Conservation (phyloP, 2,888 invertebrate genomes). For the Heliconius sara region DNA sequence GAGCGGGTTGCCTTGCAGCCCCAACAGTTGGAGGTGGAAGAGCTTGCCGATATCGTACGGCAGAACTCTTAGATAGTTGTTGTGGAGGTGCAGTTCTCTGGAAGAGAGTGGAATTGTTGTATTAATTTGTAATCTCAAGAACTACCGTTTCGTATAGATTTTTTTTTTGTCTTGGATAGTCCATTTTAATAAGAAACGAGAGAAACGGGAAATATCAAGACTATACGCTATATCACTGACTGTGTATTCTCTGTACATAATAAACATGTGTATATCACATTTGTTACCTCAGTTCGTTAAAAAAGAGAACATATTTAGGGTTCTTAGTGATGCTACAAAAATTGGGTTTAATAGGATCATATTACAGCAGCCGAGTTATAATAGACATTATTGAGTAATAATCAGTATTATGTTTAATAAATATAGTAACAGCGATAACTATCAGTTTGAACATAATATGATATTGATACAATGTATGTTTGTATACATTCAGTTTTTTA, state of each 20-base stretch:
- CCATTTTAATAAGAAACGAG: too few species aligned
- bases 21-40: conserved; percentile 97
- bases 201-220: too few species aligned
- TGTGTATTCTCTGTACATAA: too few species aligned
- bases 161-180: too few species aligned
- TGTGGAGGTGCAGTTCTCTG: conserved; percentile 96
- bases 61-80: conserved; percentile 96
- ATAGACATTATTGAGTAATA: background rate
- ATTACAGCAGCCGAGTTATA: background rate
- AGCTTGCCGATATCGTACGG: conserved; percentile 99
- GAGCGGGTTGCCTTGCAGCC: conserved; percentile 96
- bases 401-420: background rate
- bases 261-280: too few species aligned
- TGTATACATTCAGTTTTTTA: conserved; percentile 1
- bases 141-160: too few species aligned
- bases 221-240: too few species aligned
- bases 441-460: background rate
- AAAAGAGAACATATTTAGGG: too few species aligned
- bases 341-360: too few species aligned
- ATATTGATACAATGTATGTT: background rate
- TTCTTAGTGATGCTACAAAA: background rate
- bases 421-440: background rate
- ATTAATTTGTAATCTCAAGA: too few species aligned
- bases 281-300: too few species aligned
- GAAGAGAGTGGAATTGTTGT: conserved; percentile 54